Percentiles rank a stretch among this genome's conserved stretches.
Evolutionary conservation across 1,140 invertebrate genomes (phyloP).

Genomic region (Habropoda laboriosa): DNA sequence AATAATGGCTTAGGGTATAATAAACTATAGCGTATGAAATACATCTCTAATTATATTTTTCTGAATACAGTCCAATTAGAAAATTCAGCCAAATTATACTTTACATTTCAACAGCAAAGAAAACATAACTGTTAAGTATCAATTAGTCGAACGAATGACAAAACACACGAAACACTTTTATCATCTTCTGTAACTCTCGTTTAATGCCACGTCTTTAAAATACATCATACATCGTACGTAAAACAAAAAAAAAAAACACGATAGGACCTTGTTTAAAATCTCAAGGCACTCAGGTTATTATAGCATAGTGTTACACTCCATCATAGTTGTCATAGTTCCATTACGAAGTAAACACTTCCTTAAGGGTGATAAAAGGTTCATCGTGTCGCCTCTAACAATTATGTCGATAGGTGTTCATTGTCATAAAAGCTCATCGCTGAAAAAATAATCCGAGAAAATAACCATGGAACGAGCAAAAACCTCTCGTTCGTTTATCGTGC

Average conservation of each 20-base stretch:
- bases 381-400: neutral
- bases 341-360: conserved; percentile 24
- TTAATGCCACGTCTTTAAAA: neutral
- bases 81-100: too few relatives aligned
- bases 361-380: neutral
- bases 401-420: neutral
- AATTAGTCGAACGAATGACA: neutral
- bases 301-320: conserved; percentile 30
- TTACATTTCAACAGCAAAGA: too few relatives aligned
- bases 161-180: neutral
- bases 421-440: neutral
- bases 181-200: neutral
- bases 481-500: too few relatives aligned
- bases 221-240: neutral
- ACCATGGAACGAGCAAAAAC: too few relatives aligned
- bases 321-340: conserved; percentile 21
- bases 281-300: conserved; percentile 18
- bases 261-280: conserved; percentile 21
- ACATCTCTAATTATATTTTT: too few relatives aligned
- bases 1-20: neutral
- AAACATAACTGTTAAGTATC: too few relatives aligned
- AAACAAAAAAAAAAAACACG: too few relatives aligned
- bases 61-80: too few relatives aligned
- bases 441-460: neutral
- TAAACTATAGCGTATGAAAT: too few relatives aligned